A percentile compares a stretch with the other conserved stretches of the same genome.
Conservation (phyloP, 2,888 invertebrate genomes). For the Sclerodermus sp. region DNA sequence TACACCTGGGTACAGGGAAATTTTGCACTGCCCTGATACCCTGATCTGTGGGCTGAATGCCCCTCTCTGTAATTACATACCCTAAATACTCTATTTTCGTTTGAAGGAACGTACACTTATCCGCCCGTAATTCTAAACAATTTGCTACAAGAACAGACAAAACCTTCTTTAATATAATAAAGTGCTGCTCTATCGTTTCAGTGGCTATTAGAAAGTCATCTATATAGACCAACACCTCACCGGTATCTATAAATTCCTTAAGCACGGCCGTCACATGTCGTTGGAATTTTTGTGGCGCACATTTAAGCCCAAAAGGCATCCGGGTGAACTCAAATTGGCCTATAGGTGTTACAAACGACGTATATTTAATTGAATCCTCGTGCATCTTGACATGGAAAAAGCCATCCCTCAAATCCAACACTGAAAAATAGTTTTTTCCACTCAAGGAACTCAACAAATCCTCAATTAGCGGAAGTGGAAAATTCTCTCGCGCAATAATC, state of each 20-base stretch:
- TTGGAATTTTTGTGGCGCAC: conserved; percentile 13
- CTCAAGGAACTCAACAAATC: conserved; percentile 6
- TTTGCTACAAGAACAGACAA: conserved; percentile 8
- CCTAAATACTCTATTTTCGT: conserved; percentile 24
- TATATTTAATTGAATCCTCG: conserved; percentile 17
- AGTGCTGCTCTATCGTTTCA: conserved; percentile 10
- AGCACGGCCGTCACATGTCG: conserved; percentile 9
- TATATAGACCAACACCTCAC: conserved; percentile 12
- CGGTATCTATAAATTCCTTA: conserved; percentile 7
- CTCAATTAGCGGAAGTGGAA: conserved; percentile 15
- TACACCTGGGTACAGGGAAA: conserved; percentile 23
- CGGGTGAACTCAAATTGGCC: conserved; percentile 16
- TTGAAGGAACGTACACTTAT: conserved; percentile 24
- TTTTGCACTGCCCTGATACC: conserved; percentile 21
- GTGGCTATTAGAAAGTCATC: conserved; percentile 15
- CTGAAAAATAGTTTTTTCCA: conserved; percentile 12
- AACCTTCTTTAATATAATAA: conserved; percentile 6
- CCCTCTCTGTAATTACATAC: conserved; percentile 18
- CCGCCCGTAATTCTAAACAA: conserved; percentile 14
- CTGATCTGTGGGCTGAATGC: conserved; percentile 20
- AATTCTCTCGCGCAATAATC: conserved; percentile 6
- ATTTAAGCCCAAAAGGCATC: conserved; percentile 18
- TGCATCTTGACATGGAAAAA: conserved; percentile 17
- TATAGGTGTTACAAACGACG: conserved; percentile 18
- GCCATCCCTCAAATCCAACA: conserved; percentile 16